These are phyloP conservation scores for Trichonephila clavata DNA, from an alignment of 1,140 invertebrate species.

Conservation along the genomic window DNA sequence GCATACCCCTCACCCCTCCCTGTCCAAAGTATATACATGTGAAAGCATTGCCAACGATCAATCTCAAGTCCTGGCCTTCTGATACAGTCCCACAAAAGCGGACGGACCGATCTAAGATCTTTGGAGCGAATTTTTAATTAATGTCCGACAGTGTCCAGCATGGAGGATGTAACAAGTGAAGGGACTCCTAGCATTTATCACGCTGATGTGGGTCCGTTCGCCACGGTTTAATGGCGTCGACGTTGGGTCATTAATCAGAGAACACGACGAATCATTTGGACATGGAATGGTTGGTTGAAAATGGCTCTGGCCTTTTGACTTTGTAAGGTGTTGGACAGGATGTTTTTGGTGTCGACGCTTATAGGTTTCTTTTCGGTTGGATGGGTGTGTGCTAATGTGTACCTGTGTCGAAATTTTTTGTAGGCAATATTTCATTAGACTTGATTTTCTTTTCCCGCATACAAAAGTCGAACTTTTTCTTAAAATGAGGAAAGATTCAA, in stretches of 20 bases:
- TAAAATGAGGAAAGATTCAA: too few species aligned
- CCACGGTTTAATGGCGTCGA: slow-evolving; percentile 27
- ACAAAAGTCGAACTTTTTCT: too few species aligned
- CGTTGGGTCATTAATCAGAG: slow-evolving; percentile 43
- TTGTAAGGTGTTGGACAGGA: too few species aligned
- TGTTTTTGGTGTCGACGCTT: too few species aligned
- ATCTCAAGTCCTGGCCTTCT: background rate
- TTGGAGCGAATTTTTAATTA: slow-evolving; percentile 59
- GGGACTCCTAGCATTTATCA: slow-evolving; percentile 36
- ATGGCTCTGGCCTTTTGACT: slow-evolving; percentile 48
- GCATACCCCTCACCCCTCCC: background rate
- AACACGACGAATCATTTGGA: slow-evolving; percentile 16
- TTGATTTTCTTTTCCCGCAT: too few species aligned
- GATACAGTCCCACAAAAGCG: background rate
- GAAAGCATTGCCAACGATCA: slow-evolving; percentile 39
- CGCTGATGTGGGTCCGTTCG: background rate
- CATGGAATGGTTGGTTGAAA: slow-evolving; percentile 32
- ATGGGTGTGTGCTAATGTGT: too few species aligned
- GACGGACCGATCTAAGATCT: slow-evolving; percentile 34
- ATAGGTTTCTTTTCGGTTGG: too few species aligned
- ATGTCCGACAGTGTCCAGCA: slow-evolving; percentile 49
- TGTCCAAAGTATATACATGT: background rate
- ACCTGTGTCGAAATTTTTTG: too few species aligned
- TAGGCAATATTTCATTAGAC: too few species aligned
- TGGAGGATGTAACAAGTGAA: slow-evolving; percentile 54